Evolutionary conservation across 64 coral and sea anemone species (phyloP), one percentile per base, ranked within the genome.

Genomic region (Montipora sp.): DNA sequence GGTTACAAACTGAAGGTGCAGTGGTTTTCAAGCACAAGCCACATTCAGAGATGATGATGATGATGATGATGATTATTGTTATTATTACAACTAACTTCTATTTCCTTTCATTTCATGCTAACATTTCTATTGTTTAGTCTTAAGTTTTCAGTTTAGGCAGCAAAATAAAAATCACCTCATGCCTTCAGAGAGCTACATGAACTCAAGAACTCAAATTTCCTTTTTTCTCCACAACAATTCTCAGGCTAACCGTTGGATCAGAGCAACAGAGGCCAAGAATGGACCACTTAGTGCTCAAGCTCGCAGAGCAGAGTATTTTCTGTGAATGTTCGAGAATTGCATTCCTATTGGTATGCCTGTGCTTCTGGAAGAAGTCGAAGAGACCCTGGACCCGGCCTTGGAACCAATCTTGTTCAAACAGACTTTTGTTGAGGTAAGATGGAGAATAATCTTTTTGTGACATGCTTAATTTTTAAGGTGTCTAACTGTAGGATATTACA

Each of bases 311-410:
- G 44, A 99, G 36, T 36, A 99, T 89, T 99, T 96, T 85, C 87
- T 99, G 72, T 89, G 98, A 44, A 99, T 94, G 44, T 70, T 99
- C 22, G 98, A 99, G 84, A 99, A 99, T 43, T 99, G 98, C 75
- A 99, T 99, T 67, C 92, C 94, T 21, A 96, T 99, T 89, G 98
- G 98, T 58, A 99, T 99, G 98, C 98, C 98, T 85, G 98, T 99
- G 84, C 72, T 99, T 48, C 80, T 99, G 51, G 98, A 94, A 71
- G 98, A 99, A 80, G 92, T 99, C 10, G 98, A 92, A 89, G 98
- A 99, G 80, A 96, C 87, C 5, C 89, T 99, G 51, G 98, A 99
- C 20, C 98, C 98, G 11, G 94, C 94, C 23, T 89, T 99, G 16
- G 98, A 99, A 89, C 98, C 98, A 8, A 96, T 99, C 63, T 69